Evolutionary conservation across 2,888 invertebrate genomes (phyloP).

Genomic region (Argyresthia goedartella): DNA sequence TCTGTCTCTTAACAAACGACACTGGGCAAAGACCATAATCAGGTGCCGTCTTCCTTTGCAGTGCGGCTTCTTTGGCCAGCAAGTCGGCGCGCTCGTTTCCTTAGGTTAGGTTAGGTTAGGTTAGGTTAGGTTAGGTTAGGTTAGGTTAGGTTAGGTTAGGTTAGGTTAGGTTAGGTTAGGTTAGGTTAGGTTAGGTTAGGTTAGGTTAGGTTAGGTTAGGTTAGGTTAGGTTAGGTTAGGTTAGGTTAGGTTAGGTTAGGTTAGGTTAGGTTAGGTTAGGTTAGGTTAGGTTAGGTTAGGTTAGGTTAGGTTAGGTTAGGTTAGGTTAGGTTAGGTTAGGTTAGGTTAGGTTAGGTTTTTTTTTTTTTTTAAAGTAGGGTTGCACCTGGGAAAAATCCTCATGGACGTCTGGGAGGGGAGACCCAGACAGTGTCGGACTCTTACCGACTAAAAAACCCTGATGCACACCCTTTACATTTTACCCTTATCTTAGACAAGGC

Average conservation of each 20-base stretch:
- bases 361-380: too few species aligned
- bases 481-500: too few species aligned
- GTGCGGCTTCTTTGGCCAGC: too few species aligned
- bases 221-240: conserved; percentile 14
- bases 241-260: conserved; percentile 18
- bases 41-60: too few species aligned
- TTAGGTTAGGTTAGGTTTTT: too few species aligned
- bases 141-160: conserved; percentile 16
- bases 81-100: conserved; percentile 15
- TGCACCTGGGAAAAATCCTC: too few species aligned
- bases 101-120: conserved; percentile 18
- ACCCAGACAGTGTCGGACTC: too few species aligned
- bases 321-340: conserved; percentile 10
- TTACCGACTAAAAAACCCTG: too few species aligned
- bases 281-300: conserved; percentile 16
- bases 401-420: too few species aligned
- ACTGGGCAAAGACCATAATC: too few species aligned
- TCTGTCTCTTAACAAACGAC: too few species aligned
- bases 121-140: conserved; percentile 12
- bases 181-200: conserved; percentile 9
- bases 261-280: conserved; percentile 19
- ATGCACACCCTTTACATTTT: too few species aligned
- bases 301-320: conserved; percentile 11
- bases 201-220: conserved; percentile 12
- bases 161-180: conserved; percentile 20